Evolutionary conservation across 2,113 vertebrate species (phyloP).

Genomic region (Aphyosemion australe): DNA sequence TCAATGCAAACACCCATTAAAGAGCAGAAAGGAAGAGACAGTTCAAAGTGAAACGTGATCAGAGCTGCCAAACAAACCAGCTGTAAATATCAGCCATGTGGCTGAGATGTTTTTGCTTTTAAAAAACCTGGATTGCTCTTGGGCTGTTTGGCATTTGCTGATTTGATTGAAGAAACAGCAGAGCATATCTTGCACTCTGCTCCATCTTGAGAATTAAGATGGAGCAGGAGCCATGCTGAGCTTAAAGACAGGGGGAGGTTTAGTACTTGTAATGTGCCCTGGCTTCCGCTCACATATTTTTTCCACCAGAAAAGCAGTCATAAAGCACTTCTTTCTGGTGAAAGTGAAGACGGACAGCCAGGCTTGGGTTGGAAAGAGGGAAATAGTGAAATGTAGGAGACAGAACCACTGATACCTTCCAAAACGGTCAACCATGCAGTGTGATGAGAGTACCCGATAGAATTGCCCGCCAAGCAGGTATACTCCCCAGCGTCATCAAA

Average conservation of each 20-base stretch:
- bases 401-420: conserved; percentile 91
- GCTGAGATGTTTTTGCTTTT: conserved; percentile 8
- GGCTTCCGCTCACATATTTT: conserved; percentile 64
- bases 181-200: conserved; percentile 47
- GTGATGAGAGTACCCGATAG: conserved; percentile 99
- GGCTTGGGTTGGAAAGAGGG: conserved; percentile 27
- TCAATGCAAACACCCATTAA: conserved; percentile 65
- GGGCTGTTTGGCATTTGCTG: conserved; percentile 63
- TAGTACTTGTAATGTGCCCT: conserved; percentile 41
- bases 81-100: conserved; percentile 19
- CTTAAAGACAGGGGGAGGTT: conserved; percentile 23
- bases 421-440: conserved; percentile 99
- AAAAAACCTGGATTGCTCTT: not conserved
- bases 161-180: conserved; percentile 56
- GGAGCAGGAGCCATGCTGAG: conserved; percentile 62
- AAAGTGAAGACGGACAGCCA: conserved; percentile 57
- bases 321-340: conserved; percentile 40
- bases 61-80: conserved; percentile 64
- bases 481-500: conserved; percentile 99
- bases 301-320: conserved; percentile 36
- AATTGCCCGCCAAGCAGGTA: conserved; percentile 99
- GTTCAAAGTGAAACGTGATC: conserved; percentile 67
- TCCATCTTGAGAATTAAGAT: conserved; percentile 59
- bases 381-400: conserved; percentile 53
- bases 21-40: conserved; percentile 49